Evolutionary conservation across 1,140 invertebrate species (phyloP).

Genomic region (Drosophila virilis): DNA sequence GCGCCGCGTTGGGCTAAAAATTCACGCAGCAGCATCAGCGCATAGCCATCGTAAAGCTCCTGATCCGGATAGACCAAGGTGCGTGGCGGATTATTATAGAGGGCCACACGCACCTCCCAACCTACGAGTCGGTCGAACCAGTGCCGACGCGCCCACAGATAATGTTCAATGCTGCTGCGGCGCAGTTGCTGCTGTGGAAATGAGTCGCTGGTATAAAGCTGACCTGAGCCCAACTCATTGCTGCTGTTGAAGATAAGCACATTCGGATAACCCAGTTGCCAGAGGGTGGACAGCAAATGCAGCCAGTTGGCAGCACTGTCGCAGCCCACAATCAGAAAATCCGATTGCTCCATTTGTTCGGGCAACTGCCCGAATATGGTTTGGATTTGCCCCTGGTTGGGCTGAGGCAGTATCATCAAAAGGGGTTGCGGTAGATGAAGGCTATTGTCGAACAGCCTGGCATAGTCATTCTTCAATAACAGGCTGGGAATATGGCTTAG

Average conservation of each 20-base stretch:
- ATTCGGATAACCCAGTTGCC: slow-evolving; percentile 39
- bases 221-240: background rate
- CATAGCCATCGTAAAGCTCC: slow-evolving; percentile 35
- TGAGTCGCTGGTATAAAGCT: slow-evolving; percentile 9
- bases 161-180: slow-evolving; percentile 9
- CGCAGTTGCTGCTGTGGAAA: slow-evolving; percentile 16
- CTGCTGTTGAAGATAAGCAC: slow-evolving; percentile 34
- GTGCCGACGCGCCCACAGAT: slow-evolving; percentile 34
- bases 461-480: background rate
- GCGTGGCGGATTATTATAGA: slow-evolving; percentile 46
- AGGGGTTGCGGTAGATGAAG: slow-evolving; percentile 18
- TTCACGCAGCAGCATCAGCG: slow-evolving; percentile 19
- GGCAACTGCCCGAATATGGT: slow-evolving; percentile 10
- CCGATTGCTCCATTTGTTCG: slow-evolving; percentile 16
- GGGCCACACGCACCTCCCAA: slow-evolving; percentile 32
- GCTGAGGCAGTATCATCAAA: slow-evolving; percentile 16
- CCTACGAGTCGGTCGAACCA: slow-evolving; percentile 38
- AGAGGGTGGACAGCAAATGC: slow-evolving; percentile 4
- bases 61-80: slow-evolving; percentile 27
- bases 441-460: background rate
- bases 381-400: background rate
- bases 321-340: slow-evolving; percentile 29
- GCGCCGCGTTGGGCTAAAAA: slow-evolving; percentile 30
- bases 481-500: slow-evolving; percentile 13
- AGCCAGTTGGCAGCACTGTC: slow-evolving; percentile 13